Base-by-base conservation (phyloP, 1,140 invertebrate genomes). In the Aricia agestis region DNA sequence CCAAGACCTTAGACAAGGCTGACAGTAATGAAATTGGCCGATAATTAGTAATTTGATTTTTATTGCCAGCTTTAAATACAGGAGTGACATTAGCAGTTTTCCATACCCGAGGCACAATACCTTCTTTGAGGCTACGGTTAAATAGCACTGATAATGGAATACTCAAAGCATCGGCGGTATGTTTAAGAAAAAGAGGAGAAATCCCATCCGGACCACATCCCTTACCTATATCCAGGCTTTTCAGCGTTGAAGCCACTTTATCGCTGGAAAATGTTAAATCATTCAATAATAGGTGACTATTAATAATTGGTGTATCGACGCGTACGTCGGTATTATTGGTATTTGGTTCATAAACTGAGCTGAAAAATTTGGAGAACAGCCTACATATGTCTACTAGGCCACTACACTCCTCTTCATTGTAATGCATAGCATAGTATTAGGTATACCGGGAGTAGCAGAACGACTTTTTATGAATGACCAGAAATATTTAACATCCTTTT, bases 21-120 rank as follows among this genome's bases (percentile, higher is more conserved):
- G 71, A 68, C 11, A 74, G 52, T 5, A 74, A 31, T 32, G 72
- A 76, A 11, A 76, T 76, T 10, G 75, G 72, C 1, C 74, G 68
- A 32, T 75, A 71, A 36, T 75, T 73, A 19, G 15, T 19, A 17
- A 75, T 65, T n/a, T 76, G 17, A 11, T 36, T 17, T 69, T 59
- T 76, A 18, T 19, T 11, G 13, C 75, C 72, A 17, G 18, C 36
- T 66, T 76, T 76, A 59, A 68, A 67, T 17, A 76, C 67, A 45
- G 72, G 74, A 19, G 65, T 71, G 6, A 74, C 68, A 52, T 72
- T 69, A 17, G 72, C 72, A 17, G n/a, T 31, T 42, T 75, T 75
- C 74, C 74, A 75, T 7, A 36, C 13, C 17, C 42, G 41, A 45
- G 74, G 74, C 57, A 73, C 25, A 18, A 69, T 69, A 15, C 71